Evolutionary conservation across 2,888 invertebrate genomes (phyloP).

Genomic region (Chaitophorus viminalis): DNA sequence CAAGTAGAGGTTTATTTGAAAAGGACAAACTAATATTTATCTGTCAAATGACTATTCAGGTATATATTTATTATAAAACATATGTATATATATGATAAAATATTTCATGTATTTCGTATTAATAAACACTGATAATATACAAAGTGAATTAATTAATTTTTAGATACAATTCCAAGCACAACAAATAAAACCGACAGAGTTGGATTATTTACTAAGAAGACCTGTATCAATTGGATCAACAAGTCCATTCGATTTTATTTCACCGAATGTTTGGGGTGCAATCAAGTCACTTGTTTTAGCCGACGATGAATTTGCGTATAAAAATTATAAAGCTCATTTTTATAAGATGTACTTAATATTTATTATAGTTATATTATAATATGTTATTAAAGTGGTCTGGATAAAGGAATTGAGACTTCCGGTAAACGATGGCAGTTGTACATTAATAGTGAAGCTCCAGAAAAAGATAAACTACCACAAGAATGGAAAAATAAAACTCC

Average conservation of each 20-base stretch:
- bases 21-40: constrained; percentile 90
- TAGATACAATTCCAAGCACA: constrained; percentile 74
- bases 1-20: constrained; percentile 90
- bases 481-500: constrained; percentile 94
- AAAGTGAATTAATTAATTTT: constrained; percentile 64
- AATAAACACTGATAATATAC: not conserved
- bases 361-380: not conserved
- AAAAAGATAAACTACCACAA: constrained; percentile 92
- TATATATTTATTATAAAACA: constrained; percentile 66
- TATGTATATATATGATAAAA: too few species aligned
- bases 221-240: constrained; percentile 79
- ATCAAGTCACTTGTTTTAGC: constrained; percentile 77
- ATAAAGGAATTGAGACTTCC: constrained; percentile 91
- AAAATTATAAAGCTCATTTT: not conserved
- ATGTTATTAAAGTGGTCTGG: constrained; percentile 75
- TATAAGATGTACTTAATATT: not conserved
- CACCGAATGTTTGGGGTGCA: constrained; percentile 83
- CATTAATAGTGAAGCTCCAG: constrained; percentile 90
- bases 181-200: constrained; percentile 78
- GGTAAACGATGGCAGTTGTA: constrained; percentile 93
- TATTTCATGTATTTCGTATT: constrained; percentile 1
- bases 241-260: constrained; percentile 86
- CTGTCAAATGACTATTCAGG: constrained; percentile 86
- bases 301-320: constrained; percentile 71
- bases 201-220: constrained; percentile 88